Conservation (phyloP, 1,140 invertebrate species). For the Musca domestica region DNA sequence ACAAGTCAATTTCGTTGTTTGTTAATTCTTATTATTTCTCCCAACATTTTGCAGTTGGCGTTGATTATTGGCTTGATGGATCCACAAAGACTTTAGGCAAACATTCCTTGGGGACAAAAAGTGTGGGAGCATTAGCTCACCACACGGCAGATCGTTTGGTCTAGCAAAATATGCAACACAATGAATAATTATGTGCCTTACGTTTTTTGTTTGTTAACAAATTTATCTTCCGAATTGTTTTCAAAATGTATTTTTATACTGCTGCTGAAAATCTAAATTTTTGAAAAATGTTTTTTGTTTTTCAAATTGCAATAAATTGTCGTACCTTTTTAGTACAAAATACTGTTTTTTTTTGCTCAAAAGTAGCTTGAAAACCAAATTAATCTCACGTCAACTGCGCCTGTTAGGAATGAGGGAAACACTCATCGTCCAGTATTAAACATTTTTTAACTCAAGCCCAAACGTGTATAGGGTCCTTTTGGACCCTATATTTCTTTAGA, state of each 20-base stretch:
- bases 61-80: constrained; percentile 21
- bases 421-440: no score
- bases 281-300: constrained; percentile 7
- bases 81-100: constrained; percentile 1
- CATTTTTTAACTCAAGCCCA: no score
- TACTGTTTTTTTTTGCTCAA: neutral
- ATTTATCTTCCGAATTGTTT: no score
- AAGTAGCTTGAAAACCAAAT: neutral
- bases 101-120: neutral
- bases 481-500: no score
- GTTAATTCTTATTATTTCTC: constrained; percentile 5
- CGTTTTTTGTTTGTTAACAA: no score
- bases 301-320: constrained; percentile 4
- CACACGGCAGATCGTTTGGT: constrained; percentile 40
- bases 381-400: no score
- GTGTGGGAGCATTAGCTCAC: constrained; percentile 40
- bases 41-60: constrained; percentile 25
- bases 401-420: no score
- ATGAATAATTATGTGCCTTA: neutral
- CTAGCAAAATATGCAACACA: constrained; percentile 17
- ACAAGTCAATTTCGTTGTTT: neutral
- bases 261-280: neutral
- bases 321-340: neutral
- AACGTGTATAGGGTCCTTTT: no score
- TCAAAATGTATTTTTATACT: no score